phyloP scores from a whole-genome alignment of 2,888 invertebrate species.

The Chymomyza fuscimana region DNA sequence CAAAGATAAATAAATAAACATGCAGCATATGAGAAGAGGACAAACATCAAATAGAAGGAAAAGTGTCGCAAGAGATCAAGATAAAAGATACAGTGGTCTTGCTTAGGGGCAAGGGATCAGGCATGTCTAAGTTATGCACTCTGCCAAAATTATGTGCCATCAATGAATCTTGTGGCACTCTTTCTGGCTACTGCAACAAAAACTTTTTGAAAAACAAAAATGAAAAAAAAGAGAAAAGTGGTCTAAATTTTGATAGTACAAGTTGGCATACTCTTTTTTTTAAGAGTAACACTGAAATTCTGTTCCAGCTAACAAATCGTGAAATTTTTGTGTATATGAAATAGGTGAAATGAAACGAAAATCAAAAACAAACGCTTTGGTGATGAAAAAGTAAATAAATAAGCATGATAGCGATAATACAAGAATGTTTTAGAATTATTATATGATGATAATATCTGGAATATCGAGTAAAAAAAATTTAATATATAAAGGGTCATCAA shows the following conservation, averaged over 20 bases:
- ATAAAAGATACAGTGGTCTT: background rate
- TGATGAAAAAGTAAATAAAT: too few species aligned
- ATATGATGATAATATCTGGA: too few species aligned
- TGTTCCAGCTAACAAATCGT: too few species aligned
- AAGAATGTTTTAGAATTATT: too few species aligned
- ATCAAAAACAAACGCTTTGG: too few species aligned
- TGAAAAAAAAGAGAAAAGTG: background rate
- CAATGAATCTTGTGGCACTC: constrained; percentile 61
- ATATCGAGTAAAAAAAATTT: too few species aligned
- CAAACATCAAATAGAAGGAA: constrained; percentile 67
- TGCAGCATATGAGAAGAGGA: constrained; percentile 38
- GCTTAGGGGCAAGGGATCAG: background rate
- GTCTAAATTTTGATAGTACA: background rate
- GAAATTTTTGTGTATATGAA: too few species aligned
- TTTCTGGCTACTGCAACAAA: background rate
- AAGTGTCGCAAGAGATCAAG: constrained; percentile 32
- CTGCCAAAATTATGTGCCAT: constrained; percentile 70
- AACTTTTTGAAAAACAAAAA: background rate
- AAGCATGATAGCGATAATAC: too few species aligned
- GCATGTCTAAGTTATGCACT: constrained; percentile 46
- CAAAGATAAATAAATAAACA: constrained; percentile 52
- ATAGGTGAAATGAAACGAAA: too few species aligned
- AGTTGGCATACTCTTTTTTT: background rate
- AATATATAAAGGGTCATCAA: too few species aligned
- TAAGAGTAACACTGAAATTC: too few species aligned